Base-by-base conservation (phyloP, 2,888 invertebrate genomes). In the Sinopyrophorus schimmeli region DNA sequence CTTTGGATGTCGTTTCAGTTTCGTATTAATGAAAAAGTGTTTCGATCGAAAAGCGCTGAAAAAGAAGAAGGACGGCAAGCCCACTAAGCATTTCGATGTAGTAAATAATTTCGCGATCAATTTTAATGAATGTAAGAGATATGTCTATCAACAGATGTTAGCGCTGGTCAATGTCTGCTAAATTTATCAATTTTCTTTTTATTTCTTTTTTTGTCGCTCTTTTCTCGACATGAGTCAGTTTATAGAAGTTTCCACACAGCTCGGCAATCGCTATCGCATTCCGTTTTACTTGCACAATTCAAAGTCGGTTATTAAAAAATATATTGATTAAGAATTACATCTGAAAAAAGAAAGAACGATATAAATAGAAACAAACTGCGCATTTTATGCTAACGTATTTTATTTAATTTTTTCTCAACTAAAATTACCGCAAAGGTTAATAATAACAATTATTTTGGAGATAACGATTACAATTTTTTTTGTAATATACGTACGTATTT, bases 1-100 rank as follows among this genome's bases (percentile, higher is more conserved):
- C 32, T 32, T 12, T 32, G 32, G 20, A 32, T 20, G 18, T 20
- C 20, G n/a, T 32, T 32, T 32, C 32, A 32, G 14, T 6, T 17
- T 7, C 20, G 32, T n/a, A n/a, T n/a, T n/a, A n/a, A n/a, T n/a
- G n/a, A n/a, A n/a, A n/a, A n/a, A n/a, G n/a, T n/a, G n/a, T n/a
- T n/a, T n/a, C n/a, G n/a, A n/a, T n/a, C n/a, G n/a, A n/a, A n/a
- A n/a, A n/a, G n/a, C n/a, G n/a, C n/a, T n/a, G n/a, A n/a, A n/a
- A n/a, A n/a, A n/a, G n/a, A n/a, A n/a, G n/a, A n/a, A n/a, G n/a
- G n/a, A n/a, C n/a, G n/a, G n/a, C n/a, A n/a, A n/a, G n/a, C n/a
- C n/a, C n/a, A n/a, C n/a, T n/a, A n/a, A n/a, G n/a, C n/a, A n/a
- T n/a, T n/a, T n/a, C n/a, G n/a, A n/a, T n/a, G n/a, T n/a, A n/a